Percentiles rank a stretch among this genome's conserved stretches.
These are phyloP conservation scores for Tethya wilhelma DNA, from an alignment of 37 sponge, comb jelly and placozoan genomes.

Conservation along the genomic window DNA sequence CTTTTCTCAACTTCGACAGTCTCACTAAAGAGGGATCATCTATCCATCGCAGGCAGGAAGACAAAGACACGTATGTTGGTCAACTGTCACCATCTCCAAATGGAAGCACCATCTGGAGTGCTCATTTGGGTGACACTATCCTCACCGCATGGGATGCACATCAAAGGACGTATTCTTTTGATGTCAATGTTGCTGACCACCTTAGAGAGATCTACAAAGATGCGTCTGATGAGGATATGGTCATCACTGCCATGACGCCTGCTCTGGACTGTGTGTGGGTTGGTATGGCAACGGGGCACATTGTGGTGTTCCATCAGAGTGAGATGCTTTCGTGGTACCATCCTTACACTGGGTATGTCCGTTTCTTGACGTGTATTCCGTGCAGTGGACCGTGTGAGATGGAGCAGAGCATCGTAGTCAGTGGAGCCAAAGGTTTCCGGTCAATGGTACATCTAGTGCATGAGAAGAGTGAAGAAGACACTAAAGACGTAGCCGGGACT, in stretches of 20 bases:
- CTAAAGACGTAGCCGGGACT: slow-evolving; percentile 41
- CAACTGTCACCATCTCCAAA: slow-evolving; percentile 32
- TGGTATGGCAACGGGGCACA: slow-evolving; percentile 77
- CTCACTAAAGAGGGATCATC: slow-evolving; percentile 32
- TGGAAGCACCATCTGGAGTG: slow-evolving; percentile 68
- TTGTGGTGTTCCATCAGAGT: slow-evolving; percentile 56
- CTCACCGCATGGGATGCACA: slow-evolving; percentile 67
- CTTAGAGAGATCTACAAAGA: not conserved
- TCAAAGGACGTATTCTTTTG: slow-evolving; percentile 23
- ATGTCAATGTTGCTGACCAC: slow-evolving; percentile 18
- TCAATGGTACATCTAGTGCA: slow-evolving; percentile 8
- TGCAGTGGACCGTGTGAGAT: slow-evolving; percentile 53
- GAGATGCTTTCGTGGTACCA: slow-evolving; percentile 38
- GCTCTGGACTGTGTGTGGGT: slow-evolving; percentile 83
- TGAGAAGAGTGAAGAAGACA: slow-evolving; percentile 5
- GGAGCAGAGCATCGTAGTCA: slow-evolving; percentile 68
- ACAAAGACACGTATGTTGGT: slow-evolving; percentile 35
- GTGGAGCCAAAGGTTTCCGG: slow-evolving; percentile 60
- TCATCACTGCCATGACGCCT: slow-evolving; percentile 63
- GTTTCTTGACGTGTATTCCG: slow-evolving; percentile 47
- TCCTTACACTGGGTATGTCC: slow-evolving; percentile 55
- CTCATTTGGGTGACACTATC: slow-evolving; percentile 47
- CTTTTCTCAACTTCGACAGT: slow-evolving; percentile 49
- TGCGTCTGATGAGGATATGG: slow-evolving; percentile 6
- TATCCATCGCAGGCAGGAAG: not conserved